Evolutionary conservation across 1,140 invertebrate genomes (phyloP).

Genomic region (Conus ventricosus): DNA sequence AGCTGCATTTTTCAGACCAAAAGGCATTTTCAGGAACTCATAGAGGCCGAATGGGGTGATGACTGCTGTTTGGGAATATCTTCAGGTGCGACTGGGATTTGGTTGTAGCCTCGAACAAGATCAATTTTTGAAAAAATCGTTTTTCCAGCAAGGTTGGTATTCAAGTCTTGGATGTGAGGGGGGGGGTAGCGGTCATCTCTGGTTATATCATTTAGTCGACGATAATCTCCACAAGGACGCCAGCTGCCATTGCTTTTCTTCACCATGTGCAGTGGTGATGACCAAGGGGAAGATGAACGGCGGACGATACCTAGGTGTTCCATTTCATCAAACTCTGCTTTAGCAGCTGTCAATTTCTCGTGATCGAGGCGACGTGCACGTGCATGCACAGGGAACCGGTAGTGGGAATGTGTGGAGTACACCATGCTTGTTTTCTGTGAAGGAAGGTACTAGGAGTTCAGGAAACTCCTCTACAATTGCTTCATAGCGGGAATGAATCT

Average conservation of each 20-base stretch:
- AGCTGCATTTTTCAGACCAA: conserved; percentile 19
- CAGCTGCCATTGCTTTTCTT: neutral
- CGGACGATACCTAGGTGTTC: neutral
- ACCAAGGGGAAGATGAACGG: neutral
- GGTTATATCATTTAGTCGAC: neutral
- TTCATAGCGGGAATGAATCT: neutral
- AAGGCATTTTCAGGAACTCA: conserved; percentile 17
- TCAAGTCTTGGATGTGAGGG: neutral
- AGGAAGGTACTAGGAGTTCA: neutral
- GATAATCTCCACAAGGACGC: neutral
- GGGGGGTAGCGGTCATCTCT: neutral
- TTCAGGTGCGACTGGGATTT: neutral
- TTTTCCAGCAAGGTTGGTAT: neutral
- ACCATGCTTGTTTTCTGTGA: conserved; percentile 13
- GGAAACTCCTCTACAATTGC: neutral
- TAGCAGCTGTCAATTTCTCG: neutral
- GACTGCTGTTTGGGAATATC: conserved; percentile 19
- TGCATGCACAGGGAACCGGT: conserved; percentile 1
- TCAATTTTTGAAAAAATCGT: conserved; percentile 7
- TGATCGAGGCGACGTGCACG: conserved; percentile 11
- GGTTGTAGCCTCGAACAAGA: neutral
- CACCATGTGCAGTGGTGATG: neutral
- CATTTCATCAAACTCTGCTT: neutral
- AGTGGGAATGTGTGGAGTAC: conserved; percentile 4
- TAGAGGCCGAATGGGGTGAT: conserved; percentile 20